Evolutionary conservation across 2,797 vertebrate genomes (phyloP), one percentile per base, ranked within the genome.

Genomic region (Amblyopsis hoosieri): DNA sequence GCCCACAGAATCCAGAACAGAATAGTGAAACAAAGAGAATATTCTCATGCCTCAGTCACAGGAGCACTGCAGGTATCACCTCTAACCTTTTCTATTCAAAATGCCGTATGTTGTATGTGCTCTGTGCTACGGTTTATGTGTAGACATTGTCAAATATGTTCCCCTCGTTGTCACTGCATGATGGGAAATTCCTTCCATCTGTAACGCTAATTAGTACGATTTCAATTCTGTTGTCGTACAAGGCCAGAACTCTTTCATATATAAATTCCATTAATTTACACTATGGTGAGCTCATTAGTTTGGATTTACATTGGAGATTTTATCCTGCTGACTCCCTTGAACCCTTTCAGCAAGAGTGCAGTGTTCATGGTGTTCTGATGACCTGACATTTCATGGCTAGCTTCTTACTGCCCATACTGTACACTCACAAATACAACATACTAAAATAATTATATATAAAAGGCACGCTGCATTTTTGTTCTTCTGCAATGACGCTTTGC

Each of bases 241-340:
- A 81, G 59, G 37, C 65, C 75, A 62, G 72, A 45, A n/a, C 78
- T 79, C 82, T 88, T 92, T 90, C 80, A 87, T 85, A 87, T 87
- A 82, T 62, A 90, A 81, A 92, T 90, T 62, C 76, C 57, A 87
- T 90, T 82, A 76, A 87, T 87, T 87, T 81, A 85, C 81, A 54
- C 78, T 53, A 42, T 64, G 62, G 76, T 84, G 78, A 81, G 78
- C 80, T 89, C 74, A 85, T 89, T 89, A 86, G 76, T 72, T 78
- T 75, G 64, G 70, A 87, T 90, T 91, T 89, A 78, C 82, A 86
- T 87, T 85, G 78, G 69, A 66, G 66, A 83, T 72, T 69, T 83
- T 87, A 85, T 81, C 79, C 60, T 80, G 67, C 72, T 74, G 62
- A 57, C 2, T 42, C 55, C 60, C 64, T 51, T 62, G 60, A 80